Evolutionary conservation across 2,888 invertebrate species (phyloP).

Genomic region (Tethea ocularis): DNA sequence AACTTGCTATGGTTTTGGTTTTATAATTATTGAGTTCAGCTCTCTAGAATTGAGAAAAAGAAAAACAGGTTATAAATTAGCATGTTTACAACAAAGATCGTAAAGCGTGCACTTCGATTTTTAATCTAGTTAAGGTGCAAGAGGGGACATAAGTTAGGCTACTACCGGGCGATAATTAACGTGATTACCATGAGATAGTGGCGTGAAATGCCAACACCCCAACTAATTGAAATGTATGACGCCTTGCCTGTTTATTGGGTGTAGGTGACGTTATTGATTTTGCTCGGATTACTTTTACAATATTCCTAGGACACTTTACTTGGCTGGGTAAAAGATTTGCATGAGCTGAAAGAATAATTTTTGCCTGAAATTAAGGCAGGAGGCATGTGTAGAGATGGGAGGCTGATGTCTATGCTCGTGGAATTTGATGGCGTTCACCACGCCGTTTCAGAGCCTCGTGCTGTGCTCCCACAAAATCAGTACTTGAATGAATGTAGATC

Average conservation of each 20-base stretch:
- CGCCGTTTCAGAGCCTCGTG: too few relatives aligned
- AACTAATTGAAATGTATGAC: slow-evolving; percentile 58
- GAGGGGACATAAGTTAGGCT: slow-evolving; percentile 44
- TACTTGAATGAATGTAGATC: too few relatives aligned
- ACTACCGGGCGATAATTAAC: slow-evolving; percentile 51
- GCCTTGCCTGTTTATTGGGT: slow-evolving; percentile 24
- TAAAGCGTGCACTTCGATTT: slow-evolving; percentile 23
- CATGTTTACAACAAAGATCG: slow-evolving; percentile 13
- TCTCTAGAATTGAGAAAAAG: too few relatives aligned
- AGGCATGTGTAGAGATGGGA: too few relatives aligned
- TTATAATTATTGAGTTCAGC: not conserved
- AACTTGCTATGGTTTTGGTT: too few relatives aligned
- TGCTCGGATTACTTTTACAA: not conserved
- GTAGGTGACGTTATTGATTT: not conserved
- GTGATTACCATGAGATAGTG: slow-evolving; percentile 54
- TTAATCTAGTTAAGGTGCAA: slow-evolving; percentile 43
- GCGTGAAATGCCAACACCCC: slow-evolving; percentile 45
- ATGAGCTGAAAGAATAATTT: too few relatives aligned
- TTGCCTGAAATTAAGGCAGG: too few relatives aligned
- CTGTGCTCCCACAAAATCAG: too few relatives aligned
- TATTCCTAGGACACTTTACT: not conserved
- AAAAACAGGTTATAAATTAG: slow-evolving; percentile 11
- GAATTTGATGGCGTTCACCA: too few relatives aligned
- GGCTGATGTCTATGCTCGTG: too few relatives aligned
- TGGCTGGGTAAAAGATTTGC: too few relatives aligned